Evolutionary conservation across 2,888 invertebrate genomes (phyloP).

Genomic region (Suillia variegata): DNA sequence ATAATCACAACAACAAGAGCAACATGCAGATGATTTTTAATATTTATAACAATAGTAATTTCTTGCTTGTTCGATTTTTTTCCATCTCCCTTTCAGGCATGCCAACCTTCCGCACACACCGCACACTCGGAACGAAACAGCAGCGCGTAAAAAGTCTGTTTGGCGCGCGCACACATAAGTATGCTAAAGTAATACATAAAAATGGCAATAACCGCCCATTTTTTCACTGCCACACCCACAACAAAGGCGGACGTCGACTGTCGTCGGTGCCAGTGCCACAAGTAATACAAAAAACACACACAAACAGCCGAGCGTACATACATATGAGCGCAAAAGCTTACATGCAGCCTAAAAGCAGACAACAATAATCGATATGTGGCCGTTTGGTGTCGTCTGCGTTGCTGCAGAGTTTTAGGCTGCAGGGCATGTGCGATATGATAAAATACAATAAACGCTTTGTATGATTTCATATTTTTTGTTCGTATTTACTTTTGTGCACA

Average conservation of each 20-base stretch:
- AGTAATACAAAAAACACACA: conserved; percentile 35
- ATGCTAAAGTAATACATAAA: conserved; percentile 16
- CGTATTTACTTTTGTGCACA: background rate
- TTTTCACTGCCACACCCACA: background rate
- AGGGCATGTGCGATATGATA: conserved; percentile 5
- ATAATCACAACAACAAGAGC: conserved; percentile 11
- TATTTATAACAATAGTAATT: conserved; percentile 23
- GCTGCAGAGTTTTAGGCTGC: conserved; percentile 15
- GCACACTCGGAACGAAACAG: background rate
- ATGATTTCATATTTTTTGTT: too few relatives aligned
- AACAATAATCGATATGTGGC: conserved; percentile 46
- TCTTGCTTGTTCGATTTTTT: conserved; percentile 18
- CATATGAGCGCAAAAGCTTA: conserved; percentile 12
- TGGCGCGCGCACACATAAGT: conserved; percentile 19
- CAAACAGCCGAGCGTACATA: conserved; percentile 41
- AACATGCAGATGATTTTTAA: conserved; percentile 18
- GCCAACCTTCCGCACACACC: background rate
- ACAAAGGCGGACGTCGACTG: conserved; percentile 6
- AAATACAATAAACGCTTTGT: too few relatives aligned
- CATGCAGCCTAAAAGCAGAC: conserved; percentile 24
- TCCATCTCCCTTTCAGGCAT: background rate
- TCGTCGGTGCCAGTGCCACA: conserved; percentile 17
- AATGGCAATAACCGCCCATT: conserved; percentile 1
- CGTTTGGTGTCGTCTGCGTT: conserved; percentile 12
- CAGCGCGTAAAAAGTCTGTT: conserved; percentile 4